Evolutionary conservation across 2,888 invertebrate species (phyloP), one percentile per base, ranked within the genome.

Genomic region (Agrochola lota): DNA sequence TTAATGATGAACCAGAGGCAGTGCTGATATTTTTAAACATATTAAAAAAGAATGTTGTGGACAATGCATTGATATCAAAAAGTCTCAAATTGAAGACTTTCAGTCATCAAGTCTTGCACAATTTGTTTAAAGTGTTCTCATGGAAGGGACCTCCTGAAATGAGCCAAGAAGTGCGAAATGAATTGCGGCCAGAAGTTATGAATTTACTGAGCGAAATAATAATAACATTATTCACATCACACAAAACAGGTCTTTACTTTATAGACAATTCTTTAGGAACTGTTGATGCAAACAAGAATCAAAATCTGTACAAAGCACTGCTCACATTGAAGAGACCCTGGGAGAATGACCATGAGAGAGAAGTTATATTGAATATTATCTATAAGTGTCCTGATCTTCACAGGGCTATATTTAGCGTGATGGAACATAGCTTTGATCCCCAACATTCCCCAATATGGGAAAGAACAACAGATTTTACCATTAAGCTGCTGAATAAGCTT

Each of bases 171-270:
- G 91, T 91, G 3, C 95, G 87, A 84, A 93, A 91, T 81, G 93
- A 93, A 76, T 85, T 91, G 15, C 92, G 93, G 2, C 90, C 92
- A 15, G 95, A 95, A 79, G 97, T 98, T 12, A 96, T 96, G 64
- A 94, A 96, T 20, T 94, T 97, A 15, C 95, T 98, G 0, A 98
- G 98, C 87, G 97, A 97, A 49, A 97, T 99, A 82, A 95, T 99
- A n/a, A 84, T 97, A n/a, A 96, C 97, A 69, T 93, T 99, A 3
- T 97, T 98, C 82, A 98, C 98, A 3, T 98, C 98, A 0, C 97
- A 98, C 86, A 98, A 98, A 92, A 93, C 97, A 90, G 99, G 99
- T 12, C 97, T 99, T 20, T 97, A 98, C 87, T 99, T 99, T 91
- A 96, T 97, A 85, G 98, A 98, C 89, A 97, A 97, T 86, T 95